Percentiles rank a stretch among this genome's conserved stretches.
Conservation (phyloP, 2,888 invertebrate genomes). For the Ichneumoninae sp. region DNA sequence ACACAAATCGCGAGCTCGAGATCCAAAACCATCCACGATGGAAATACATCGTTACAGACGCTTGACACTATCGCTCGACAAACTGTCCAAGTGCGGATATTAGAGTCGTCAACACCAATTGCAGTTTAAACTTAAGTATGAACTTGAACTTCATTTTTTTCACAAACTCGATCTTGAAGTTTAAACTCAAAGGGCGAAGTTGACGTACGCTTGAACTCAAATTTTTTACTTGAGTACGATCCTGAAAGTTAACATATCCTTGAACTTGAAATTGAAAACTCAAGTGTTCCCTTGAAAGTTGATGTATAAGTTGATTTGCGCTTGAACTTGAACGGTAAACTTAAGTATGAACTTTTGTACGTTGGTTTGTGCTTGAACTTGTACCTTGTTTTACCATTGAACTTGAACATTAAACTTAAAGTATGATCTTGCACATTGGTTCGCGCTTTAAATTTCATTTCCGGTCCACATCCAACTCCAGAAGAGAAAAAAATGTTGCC, state of each 20-base stretch:
- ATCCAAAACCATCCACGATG: neutral
- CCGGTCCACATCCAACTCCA: neutral
- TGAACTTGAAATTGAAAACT: neutral
- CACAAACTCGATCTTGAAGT: neutral
- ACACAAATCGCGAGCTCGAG: constrained; percentile 54
- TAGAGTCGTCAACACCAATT: neutral
- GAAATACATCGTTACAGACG: constrained; percentile 6
- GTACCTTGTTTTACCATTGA: too few species aligned
- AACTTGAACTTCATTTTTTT: neutral
- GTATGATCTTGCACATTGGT: too few species aligned
- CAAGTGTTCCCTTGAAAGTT: neutral
- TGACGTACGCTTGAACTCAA: neutral
- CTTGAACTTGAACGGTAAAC: too few species aligned
- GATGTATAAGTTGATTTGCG: too few species aligned
- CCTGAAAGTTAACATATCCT: neutral
- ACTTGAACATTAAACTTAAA: too few species aligned
- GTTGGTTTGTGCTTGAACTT: too few species aligned
- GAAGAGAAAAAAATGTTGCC: neutral
- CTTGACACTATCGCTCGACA: neutral
- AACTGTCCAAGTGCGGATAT: neutral
- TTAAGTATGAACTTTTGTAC: too few species aligned
- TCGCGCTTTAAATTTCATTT: neutral
- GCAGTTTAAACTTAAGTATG: neutral
- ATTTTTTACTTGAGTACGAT: neutral
- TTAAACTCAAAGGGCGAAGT: neutral